Base-by-base conservation (phyloP, 2,888 invertebrate genomes). In the Micoletzkya japonica region DNA sequence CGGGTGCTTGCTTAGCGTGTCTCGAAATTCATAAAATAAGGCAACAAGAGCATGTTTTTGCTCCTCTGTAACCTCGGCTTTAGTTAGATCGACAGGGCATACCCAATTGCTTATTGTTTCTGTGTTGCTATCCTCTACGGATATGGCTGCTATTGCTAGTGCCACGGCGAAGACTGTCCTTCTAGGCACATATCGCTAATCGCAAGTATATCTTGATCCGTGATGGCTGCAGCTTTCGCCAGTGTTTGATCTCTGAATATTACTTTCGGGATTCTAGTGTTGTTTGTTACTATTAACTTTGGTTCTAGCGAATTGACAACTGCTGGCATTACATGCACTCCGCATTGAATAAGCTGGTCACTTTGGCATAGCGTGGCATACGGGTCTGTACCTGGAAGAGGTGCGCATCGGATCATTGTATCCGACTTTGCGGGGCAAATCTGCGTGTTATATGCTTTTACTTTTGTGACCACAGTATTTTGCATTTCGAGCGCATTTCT, bases 1-100 rank as follows among this genome's bases (percentile, higher is more conserved):
- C 1, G 57, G n/a, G 7, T 17, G 17, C 2, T 2, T 4, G 20
- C 34, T 34, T 2, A 57, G 32, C n/a, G 34, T 57, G 24, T 57
- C 57, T 10, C 57, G 6, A 34, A 34, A 57, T 34, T 57, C 57
- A 34, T 57, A 57, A 24, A 57, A n/a, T 34, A 57, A 34, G 7
- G 32, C 4, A n/a, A 34, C 57, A 34, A 57, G 24, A 4, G 32
- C n/a, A 34, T 2, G 1, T 57, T 57, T 57, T 36, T 57, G 26
- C 2, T 32, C 2, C n/a, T 24, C 30, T 32, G 57, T n/a, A 14
- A 57, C n/a, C 24, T 57, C 20, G 7, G 36, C 57, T 34, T 57
- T 4, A 20, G 57, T n/a, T 14, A 57, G 34, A 57, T 57, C 57
- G 20, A 57, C 34, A 28, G 34, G 57, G 57, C 57, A 57, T 1